These are phyloP conservation scores for Xiphorhynchus erythropygius DNA, from an alignment of 2,797 vertebrate species.

Conservation along the genomic window DNA sequence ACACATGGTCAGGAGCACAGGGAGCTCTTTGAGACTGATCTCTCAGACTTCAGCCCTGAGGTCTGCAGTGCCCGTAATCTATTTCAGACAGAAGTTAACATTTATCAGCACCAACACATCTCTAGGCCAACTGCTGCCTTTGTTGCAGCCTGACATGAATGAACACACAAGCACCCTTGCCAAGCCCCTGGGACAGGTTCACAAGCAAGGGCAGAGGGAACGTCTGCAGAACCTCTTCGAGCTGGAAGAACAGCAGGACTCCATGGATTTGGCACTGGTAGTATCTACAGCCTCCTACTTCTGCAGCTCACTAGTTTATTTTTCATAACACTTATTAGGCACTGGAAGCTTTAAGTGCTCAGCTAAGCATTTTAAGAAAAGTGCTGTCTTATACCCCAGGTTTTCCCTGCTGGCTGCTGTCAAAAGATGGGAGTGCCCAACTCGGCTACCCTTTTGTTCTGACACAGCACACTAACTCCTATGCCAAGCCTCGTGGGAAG, in stretches of 20 bases:
- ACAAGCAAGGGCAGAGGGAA: not conserved
- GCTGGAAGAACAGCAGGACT: not conserved
- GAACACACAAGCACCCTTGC: not conserved
- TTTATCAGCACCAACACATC: not conserved
- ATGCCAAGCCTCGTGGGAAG: not conserved
- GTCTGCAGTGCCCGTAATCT: not conserved
- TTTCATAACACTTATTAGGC: not conserved
- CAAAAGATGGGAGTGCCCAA: not conserved
- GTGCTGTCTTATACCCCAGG: not conserved
- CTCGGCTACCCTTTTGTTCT: not conserved
- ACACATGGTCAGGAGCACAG: not conserved
- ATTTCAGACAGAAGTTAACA: not conserved
- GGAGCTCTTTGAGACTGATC: not conserved
- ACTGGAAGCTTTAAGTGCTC: not conserved
- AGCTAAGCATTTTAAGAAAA: not conserved
- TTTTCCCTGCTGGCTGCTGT: not conserved
- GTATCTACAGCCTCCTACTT: not conserved
- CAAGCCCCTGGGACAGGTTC: fast-evolving
- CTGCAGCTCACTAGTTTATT: not conserved
- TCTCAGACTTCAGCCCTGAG: not conserved
- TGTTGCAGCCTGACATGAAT: not conserved
- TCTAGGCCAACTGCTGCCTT: not conserved
- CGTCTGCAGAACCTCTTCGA: not conserved
- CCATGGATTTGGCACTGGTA: not conserved
- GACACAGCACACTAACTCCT: not conserved